Evolutionary conservation across 2,113 vertebrate genomes (phyloP), one percentile per base, ranked within the genome.

Genomic region (Siniperca chuatsi): DNA sequence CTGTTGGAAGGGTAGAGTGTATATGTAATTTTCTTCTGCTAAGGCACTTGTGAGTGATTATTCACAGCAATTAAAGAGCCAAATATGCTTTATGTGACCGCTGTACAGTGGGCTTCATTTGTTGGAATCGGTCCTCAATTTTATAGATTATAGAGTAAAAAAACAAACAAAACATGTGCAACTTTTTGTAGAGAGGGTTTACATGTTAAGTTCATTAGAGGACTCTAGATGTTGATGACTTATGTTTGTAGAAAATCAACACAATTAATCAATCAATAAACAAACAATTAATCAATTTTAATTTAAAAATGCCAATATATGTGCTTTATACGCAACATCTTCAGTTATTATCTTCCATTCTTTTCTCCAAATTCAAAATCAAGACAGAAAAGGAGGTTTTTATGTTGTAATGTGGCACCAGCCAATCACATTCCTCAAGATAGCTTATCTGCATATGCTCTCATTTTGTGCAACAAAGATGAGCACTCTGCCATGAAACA

Each of bases 21-120:
- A 54, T 76, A 69, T 79, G 64, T 58, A 60, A 29, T 72, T 62
- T 75, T 82, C 61, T 84, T 81, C 81, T 48, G 67, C 67, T 37
- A 23, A 68, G 35, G 21, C 29, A 50, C 58, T 44, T 55, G 55
- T 18, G 20, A 69, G 35, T 25, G 25, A 61, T 66, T 78, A 74
- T 44, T 86, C 4, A 1, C 50, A 77, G 73, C 54, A 72, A 77
- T 78, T 67, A 68, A 2, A 64, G n/a, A 82, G 65, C 73, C 62
- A 71, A 71, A 62, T 82, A 42, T 72, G 44, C 44, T 82, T 44
- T 58, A 21, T 79, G 62, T 68, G 64, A 76, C 65, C 15, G 8
- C 61, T 58, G 46, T 40, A 33, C 52, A 21, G 50, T 37, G 29
- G 68, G 35, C 46, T 55, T 70, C 35, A 62, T 37, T 66, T 82